Conservation (phyloP, 2,888 invertebrate species). For the Phaedon cochleariae region DNA sequence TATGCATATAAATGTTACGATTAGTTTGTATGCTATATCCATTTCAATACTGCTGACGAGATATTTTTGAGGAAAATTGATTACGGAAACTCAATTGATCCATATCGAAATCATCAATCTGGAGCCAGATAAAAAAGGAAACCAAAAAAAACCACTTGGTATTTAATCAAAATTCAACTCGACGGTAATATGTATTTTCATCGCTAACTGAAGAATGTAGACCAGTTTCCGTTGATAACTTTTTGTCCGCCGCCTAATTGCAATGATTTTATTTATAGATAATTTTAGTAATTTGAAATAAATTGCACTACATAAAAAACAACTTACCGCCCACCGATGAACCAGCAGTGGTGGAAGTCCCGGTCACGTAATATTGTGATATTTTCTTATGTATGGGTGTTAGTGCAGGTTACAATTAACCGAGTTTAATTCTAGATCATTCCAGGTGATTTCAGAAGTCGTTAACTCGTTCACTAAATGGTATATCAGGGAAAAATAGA, state of each 20-base stretch:
- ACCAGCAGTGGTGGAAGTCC: constrained; percentile 30
- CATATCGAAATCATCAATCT: constrained; percentile 11
- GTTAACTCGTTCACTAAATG: neutral
- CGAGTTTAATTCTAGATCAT: constrained; percentile 6
- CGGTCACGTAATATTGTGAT: constrained; percentile 3
- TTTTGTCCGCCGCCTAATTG: constrained; percentile 42
- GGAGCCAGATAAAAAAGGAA: constrained; percentile 2
- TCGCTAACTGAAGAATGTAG: constrained; percentile 29
- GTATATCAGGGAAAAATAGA: no score
- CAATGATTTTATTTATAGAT: constrained; percentile 50
- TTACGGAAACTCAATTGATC: constrained; percentile 9
- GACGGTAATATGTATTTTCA: constrained; percentile 37
- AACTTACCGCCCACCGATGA: constrained; percentile 36
- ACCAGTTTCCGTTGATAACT: constrained; percentile 43
- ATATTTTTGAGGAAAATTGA: neutral
- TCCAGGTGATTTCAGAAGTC: neutral
- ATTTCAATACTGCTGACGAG: no score
- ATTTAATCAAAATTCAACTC: constrained; percentile 36
- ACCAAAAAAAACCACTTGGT: constrained; percentile 9
- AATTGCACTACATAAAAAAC: constrained; percentile 51
- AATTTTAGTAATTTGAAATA: constrained; percentile 50
- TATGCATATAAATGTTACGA: no score
- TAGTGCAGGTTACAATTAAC: constrained; percentile 14
- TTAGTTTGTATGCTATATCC: no score
- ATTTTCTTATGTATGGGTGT: constrained; percentile 2